Evolutionary conservation across 2,113 vertebrate species (phyloP).

Genomic region (Aplodontia rufa): DNA sequence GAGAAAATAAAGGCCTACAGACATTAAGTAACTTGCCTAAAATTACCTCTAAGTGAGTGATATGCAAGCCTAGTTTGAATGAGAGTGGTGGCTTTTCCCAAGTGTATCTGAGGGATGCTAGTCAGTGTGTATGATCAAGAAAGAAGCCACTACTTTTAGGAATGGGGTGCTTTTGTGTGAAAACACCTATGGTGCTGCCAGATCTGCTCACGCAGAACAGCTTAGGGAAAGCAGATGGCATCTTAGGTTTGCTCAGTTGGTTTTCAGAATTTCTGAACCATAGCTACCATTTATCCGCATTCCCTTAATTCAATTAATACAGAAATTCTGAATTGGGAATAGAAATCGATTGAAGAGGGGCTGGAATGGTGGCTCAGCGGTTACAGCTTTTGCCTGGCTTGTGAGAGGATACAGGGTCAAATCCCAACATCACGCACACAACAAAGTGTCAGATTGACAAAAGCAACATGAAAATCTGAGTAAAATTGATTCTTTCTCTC

Average conservation of each 20-base stretch:
- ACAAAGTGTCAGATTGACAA: no score
- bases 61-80: neutral
- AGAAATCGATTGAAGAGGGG: neutral
- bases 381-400: no score
- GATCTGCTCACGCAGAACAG: neutral
- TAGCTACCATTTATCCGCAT: neutral
- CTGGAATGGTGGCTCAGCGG: no score
- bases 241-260: neutral
- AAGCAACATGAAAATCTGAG: no score
- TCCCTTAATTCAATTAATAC: neutral
- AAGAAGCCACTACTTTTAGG: neutral
- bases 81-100: neutral
- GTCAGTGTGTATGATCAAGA: neutral
- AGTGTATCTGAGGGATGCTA: neutral
- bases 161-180: neutral
- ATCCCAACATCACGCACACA: no score
- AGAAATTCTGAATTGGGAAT: neutral
- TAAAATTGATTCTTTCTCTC: no score
- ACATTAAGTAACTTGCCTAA: neutral
- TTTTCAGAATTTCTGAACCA: neutral
- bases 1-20: neutral
- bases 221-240: neutral
- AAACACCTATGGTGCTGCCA: neutral
- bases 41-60: neutral
- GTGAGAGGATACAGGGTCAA: no score